Evolutionary conservation across 2,888 invertebrate species (phyloP).

Genomic region (Ormyrus pomaceus): DNA sequence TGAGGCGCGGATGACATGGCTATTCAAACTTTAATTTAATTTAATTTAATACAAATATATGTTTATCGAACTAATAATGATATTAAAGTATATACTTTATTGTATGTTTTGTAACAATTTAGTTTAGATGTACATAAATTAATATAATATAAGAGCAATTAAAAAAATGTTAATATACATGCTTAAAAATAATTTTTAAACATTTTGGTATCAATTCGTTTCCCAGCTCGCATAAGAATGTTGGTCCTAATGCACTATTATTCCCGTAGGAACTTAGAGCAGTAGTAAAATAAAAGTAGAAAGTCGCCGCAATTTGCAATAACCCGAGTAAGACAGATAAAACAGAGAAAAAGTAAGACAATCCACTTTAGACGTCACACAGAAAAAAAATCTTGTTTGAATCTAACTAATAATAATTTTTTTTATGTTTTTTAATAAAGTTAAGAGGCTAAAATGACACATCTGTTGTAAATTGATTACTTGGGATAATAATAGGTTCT

Average conservation of each 20-base stretch:
- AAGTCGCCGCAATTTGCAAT: conserved; percentile 34
- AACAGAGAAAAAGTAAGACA: conserved; percentile 38
- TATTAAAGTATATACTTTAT: too few relatives aligned
- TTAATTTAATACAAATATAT: too few relatives aligned
- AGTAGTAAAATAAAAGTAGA: conserved; percentile 48
- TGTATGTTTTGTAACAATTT: too few relatives aligned
- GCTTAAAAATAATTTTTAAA: too few relatives aligned
- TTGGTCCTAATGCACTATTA: conserved; percentile 38
- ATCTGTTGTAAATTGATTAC: not conserved
- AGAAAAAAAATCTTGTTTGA: conserved; percentile 46
- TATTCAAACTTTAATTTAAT: too few relatives aligned
- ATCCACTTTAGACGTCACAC: conserved; percentile 20
- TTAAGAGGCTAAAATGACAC: not conserved
- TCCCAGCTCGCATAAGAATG: conserved; percentile 31
- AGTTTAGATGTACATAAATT: too few relatives aligned
- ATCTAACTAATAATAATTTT: conserved; percentile 29
- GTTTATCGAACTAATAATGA: too few relatives aligned
- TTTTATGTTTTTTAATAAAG: not conserved
- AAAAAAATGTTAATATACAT: too few relatives aligned
- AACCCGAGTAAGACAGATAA: conserved; percentile 27
- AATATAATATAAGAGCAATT: too few relatives aligned
- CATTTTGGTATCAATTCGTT: not conserved
- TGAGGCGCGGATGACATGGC: too few relatives aligned
- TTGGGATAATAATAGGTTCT: too few relatives aligned
- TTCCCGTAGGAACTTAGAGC: conserved; percentile 49